A percentile compares a stretch with the other conserved stretches of the same genome.
These are phyloP conservation scores for Saturnia pavonia DNA, from an alignment of 2,888 invertebrate genomes.

Conservation along the genomic window DNA sequence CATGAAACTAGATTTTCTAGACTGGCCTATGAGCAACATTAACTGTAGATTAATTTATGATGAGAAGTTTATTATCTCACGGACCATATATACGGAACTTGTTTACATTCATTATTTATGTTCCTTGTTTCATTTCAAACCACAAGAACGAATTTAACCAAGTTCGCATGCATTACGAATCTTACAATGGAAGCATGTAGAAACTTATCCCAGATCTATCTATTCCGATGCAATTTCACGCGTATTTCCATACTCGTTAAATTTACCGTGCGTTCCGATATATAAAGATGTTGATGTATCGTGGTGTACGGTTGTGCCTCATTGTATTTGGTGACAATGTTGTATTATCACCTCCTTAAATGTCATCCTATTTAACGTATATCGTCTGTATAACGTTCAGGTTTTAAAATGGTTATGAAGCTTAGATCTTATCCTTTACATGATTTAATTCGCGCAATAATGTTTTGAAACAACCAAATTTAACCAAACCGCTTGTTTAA, in stretches of 20 bases:
- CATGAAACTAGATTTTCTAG: constrained; percentile 3
- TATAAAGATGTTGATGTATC: constrained; percentile 27
- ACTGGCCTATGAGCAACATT: not conserved
- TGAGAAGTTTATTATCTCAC: constrained; percentile 7
- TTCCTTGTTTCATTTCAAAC: not conserved
- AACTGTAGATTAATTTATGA: constrained; percentile 1
- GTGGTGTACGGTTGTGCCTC: not conserved
- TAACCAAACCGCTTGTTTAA: too few relatives aligned
- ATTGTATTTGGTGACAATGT: not conserved
- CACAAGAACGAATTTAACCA: constrained; percentile 17
- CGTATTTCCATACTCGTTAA: constrained; percentile 45
- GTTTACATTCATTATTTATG: constrained; percentile 3
- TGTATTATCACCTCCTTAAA: not conserved
- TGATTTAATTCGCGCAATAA: too few relatives aligned
- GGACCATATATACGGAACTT: not conserved
- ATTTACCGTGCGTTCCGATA: constrained; percentile 47
- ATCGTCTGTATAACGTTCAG: too few relatives aligned
- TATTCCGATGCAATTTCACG: constrained; percentile 55
- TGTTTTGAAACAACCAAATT: too few relatives aligned
- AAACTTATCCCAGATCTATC: constrained; percentile 24
- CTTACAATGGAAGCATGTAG: constrained; percentile 18
- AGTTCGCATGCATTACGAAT: constrained; percentile 17
- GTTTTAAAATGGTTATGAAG: too few relatives aligned
- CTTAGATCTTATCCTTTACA: too few relatives aligned
- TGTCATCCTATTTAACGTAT: too few relatives aligned